A percentile compares a stretch with the other conserved stretches of the same genome.
These are phyloP conservation scores for Trachelus tabidus DNA, from an alignment of 2,888 invertebrate species.

Conservation along the genomic window DNA sequence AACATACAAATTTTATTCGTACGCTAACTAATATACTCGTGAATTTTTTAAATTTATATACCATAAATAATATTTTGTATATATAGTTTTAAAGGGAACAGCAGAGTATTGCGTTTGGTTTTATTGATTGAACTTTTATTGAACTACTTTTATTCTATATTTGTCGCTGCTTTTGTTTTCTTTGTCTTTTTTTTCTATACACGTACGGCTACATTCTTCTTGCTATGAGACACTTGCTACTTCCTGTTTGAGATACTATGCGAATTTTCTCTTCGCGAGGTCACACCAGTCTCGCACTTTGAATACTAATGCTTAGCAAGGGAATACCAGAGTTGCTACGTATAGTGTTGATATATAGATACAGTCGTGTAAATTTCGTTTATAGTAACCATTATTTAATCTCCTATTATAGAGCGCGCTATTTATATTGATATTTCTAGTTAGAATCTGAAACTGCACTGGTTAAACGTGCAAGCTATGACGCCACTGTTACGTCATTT, in stretches of 20 bases:
- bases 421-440: not conserved
- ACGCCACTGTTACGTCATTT: not conserved
- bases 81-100: not conserved
- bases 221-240: not conserved
- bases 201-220: not conserved
- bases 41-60: not conserved
- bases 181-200: not conserved
- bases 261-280: not conserved
- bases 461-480: not conserved
- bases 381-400: no score
- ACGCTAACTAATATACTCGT: not conserved
- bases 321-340: no score
- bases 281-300: not conserved
- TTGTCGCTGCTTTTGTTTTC: not conserved
- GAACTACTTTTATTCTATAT: not conserved
- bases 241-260: not conserved
- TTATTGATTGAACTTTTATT: not conserved
- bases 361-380: no score
- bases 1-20: not conserved
- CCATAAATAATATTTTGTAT: no score
- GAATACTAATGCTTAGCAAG: not conserved
- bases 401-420: no score
- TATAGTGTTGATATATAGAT: no score
- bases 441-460: not conserved
- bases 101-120: no score